phyloP scores from a whole-genome alignment of 2,797 vertebrate species.

The Echiichthys vipera region DNA sequence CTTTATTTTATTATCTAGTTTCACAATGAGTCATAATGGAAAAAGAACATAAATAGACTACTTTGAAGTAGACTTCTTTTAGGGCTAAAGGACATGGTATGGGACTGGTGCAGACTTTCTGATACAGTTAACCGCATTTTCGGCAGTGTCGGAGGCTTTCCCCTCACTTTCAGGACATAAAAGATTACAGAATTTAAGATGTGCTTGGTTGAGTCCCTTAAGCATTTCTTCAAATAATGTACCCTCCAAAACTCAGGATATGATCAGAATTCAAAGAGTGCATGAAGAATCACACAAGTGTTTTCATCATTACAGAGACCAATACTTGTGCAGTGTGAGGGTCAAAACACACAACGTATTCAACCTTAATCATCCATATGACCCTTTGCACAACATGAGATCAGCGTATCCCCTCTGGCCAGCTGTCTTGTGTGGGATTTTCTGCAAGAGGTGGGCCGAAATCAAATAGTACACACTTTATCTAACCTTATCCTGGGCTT shows the following conservation, averaged over 20 bases:
- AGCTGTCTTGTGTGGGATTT: constrained; percentile 75
- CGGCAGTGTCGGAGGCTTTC: too few species aligned
- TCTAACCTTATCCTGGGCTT: constrained; percentile 94
- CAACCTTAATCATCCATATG: constrained; percentile 63
- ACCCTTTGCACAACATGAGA: constrained; percentile 64
- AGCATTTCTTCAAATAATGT: not conserved
- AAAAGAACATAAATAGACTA: too few species aligned
- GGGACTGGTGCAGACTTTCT: too few species aligned
- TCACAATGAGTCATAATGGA: too few species aligned
- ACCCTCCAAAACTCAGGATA: not conserved
- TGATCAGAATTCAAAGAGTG: not conserved
- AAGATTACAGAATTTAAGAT: not conserved
- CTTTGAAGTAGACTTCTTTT: too few species aligned
- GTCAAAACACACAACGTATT: constrained; percentile 48
- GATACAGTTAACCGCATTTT: too few species aligned
- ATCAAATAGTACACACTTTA: constrained; percentile 89
- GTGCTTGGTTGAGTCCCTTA: not conserved
- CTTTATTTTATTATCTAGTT: too few species aligned
- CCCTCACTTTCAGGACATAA: not conserved
- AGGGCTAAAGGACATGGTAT: too few species aligned
- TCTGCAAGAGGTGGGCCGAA: constrained; percentile 71
- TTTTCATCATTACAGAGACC: constrained; percentile 35
- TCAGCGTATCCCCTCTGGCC: constrained; percentile 66
- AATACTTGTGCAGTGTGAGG: constrained; percentile 16
- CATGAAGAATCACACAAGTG: not conserved